A percentile compares a stretch with the other conserved stretches of the same genome.
Evolutionary conservation across 2,888 invertebrate species (phyloP).

Genomic region (Drosophila bunnanda): DNA sequence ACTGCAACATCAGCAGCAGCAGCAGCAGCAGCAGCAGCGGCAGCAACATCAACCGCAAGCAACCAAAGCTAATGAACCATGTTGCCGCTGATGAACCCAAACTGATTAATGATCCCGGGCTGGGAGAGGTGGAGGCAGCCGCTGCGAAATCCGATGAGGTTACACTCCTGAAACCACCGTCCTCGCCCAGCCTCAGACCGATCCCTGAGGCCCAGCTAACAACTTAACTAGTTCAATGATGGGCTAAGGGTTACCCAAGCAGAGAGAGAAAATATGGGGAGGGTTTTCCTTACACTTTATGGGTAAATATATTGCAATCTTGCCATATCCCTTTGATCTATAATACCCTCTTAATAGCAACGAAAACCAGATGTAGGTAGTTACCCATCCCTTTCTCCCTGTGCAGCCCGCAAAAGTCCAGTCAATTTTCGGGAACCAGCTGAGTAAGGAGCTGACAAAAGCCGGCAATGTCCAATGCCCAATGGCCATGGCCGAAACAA

Average conservation of each 20-base stretch:
- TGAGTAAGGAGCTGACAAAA: conserved; percentile 57
- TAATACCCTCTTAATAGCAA: not conserved
- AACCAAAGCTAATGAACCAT: conserved; percentile 80
- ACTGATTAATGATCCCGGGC: conserved; percentile 73
- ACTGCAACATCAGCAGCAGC: conserved; percentile 46
- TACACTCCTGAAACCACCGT: conserved; percentile 27
- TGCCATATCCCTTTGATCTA: not conserved
- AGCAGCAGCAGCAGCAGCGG: conserved; percentile 46
- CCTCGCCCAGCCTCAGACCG: conserved; percentile 12
- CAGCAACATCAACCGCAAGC: conserved; percentile 56
- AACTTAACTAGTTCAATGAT: conserved; percentile 76
- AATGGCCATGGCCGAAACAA: conserved; percentile 68
- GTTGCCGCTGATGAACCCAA: conserved; percentile 79
- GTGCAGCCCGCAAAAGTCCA: conserved; percentile 31
- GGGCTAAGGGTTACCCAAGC: conserved; percentile 66
- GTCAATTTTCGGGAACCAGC: conserved; percentile 68
- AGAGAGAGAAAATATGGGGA: conserved; percentile 21
- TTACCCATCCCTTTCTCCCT: conserved; percentile 4
- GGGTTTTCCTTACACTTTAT: not conserved
- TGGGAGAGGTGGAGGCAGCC: conserved; percentile 29
- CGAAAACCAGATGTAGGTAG: not conserved
- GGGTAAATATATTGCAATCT: not conserved
- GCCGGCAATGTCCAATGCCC: conserved; percentile 59
- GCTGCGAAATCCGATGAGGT: conserved; percentile 38
- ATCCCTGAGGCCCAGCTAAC: conserved; percentile 71